These are phyloP conservation scores for Cryptoleucopteryx plumbea DNA, from an alignment of 2,113 vertebrate genomes.

Conservation along the genomic window DNA sequence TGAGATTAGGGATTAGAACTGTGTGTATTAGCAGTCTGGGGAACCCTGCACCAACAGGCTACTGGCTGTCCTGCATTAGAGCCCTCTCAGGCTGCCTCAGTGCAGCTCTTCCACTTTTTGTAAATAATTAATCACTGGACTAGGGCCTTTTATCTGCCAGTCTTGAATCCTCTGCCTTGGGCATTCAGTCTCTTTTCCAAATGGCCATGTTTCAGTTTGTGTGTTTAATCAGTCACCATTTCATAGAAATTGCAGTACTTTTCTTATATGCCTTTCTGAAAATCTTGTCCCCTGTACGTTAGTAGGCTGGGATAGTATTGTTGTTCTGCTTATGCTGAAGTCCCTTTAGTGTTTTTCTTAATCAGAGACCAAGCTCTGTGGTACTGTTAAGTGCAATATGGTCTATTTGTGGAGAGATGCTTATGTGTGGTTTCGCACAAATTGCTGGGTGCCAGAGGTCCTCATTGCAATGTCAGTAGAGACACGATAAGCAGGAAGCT, in stretches of 20 bases:
- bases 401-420: not conserved
- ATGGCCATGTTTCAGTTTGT: not conserved
- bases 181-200: not conserved
- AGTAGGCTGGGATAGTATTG: not conserved
- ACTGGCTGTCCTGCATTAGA: not conserved
- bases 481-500: not conserved
- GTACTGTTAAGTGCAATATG: rapidly evolving
- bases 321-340: not conserved
- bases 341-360: not conserved
- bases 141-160: not conserved
- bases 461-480: not conserved
- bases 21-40: not conserved
- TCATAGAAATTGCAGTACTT: not conserved
- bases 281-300: rapidly evolving
- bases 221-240: not conserved
- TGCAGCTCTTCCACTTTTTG: not conserved
- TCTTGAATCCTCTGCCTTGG: not conserved
- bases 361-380: not conserved
- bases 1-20: not conserved
- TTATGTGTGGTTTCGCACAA: not conserved
- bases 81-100: not conserved
- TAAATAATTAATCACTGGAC: not conserved
- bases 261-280: not conserved
- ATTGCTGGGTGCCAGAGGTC: not conserved
- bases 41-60: not conserved